Evolutionary conservation across 2,888 invertebrate species (phyloP).

Genomic region (Pammene aurita): DNA sequence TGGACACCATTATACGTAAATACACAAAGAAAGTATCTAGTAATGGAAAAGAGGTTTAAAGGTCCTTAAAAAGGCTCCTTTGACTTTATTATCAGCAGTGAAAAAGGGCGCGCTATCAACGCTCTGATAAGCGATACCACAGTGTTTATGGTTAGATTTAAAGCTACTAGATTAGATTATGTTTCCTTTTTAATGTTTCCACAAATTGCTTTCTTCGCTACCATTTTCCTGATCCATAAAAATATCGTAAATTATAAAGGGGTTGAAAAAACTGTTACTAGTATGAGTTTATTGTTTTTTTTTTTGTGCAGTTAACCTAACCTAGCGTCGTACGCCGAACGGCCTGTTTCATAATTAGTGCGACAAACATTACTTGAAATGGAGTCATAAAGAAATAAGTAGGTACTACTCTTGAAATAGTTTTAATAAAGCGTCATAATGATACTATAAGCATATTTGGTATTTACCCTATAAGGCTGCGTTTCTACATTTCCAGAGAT

Average conservation of each 20-base stretch:
- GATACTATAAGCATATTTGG: background rate
- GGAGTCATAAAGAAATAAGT: no score
- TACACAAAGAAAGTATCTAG: background rate
- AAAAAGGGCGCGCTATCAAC: conserved; percentile 47
- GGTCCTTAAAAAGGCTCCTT: conserved; percentile 37
- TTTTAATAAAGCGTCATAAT: no score
- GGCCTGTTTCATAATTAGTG: no score
- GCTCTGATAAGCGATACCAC: conserved; percentile 44
- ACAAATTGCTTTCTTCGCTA: conserved; percentile 32
- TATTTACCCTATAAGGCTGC: no score
- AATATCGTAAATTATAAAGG: conserved; percentile 33
- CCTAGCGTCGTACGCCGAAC: no score
- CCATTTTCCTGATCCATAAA: conserved; percentile 21
- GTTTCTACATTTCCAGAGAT: no score
- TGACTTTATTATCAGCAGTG: conserved; percentile 48
- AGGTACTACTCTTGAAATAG: no score
- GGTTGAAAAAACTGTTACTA: conserved; percentile 5
- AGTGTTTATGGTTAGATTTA: conserved; percentile 41
- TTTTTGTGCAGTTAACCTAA: no score
- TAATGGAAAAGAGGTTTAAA: background rate
- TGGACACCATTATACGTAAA: background rate
- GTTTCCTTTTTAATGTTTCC: conserved; percentile 29
- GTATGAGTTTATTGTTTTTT: background rate
- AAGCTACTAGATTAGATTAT: conserved; percentile 34
- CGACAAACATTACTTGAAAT: no score